Evolutionary conservation across 2,888 invertebrate species (phyloP).

Genomic region (Ormyrus thymus): DNA sequence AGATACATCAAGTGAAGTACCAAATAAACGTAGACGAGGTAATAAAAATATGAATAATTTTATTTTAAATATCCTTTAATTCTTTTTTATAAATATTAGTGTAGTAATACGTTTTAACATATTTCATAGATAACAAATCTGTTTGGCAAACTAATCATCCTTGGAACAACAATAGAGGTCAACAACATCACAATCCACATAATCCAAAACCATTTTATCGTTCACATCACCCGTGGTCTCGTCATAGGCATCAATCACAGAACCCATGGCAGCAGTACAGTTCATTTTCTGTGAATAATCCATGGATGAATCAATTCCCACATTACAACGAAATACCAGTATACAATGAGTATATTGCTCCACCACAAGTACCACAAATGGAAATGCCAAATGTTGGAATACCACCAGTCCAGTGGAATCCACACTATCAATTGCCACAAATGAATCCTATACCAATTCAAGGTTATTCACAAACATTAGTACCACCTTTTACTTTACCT

Average conservation of each 20-base stretch:
- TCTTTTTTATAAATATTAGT: conserved; percentile 27
- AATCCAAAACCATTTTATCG: conserved; percentile 48
- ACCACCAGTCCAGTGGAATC: conserved; percentile 41
- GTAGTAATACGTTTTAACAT: background rate
- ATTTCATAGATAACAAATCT: conserved; percentile 47
- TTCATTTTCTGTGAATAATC: conserved; percentile 51
- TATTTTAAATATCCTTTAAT: conserved; percentile 17
- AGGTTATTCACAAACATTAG: conserved; percentile 32
- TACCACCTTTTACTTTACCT: conserved; percentile 48
- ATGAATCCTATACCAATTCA: conserved; percentile 26
- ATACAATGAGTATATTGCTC: conserved; percentile 30
- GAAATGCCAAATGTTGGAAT: conserved; percentile 30
- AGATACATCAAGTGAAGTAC: conserved; percentile 39
- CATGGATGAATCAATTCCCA: conserved; percentile 46
- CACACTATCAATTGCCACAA: conserved; percentile 38
- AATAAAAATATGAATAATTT: conserved; percentile 25
- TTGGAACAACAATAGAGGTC: conserved; percentile 63
- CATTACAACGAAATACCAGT: conserved; percentile 29
- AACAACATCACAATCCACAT: conserved; percentile 39
- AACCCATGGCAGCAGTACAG: conserved; percentile 43
- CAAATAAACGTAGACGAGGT: conserved; percentile 53
- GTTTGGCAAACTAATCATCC: conserved; percentile 68
- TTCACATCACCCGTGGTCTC: conserved; percentile 58
- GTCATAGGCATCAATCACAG: conserved; percentile 50
- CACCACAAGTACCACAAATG: background rate